Conservation (phyloP, 2,113 vertebrate species). For the Leiothrix lutea region DNA sequence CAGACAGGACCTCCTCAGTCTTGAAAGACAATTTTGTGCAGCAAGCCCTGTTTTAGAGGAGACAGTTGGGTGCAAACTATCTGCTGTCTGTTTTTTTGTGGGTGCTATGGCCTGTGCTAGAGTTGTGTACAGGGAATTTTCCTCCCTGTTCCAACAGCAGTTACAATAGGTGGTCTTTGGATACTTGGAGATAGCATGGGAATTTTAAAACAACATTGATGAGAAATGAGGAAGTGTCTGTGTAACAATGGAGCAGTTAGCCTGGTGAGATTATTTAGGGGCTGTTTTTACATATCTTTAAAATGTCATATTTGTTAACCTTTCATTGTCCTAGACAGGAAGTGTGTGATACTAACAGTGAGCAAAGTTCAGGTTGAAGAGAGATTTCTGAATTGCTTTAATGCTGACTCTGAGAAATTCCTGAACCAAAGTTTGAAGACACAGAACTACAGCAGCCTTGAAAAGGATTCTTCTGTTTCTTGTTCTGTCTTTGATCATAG, state of each 20-base stretch:
- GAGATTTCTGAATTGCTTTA: neutral
- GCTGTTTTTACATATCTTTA: neutral
- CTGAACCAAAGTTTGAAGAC: neutral
- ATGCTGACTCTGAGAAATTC: constrained; percentile 20
- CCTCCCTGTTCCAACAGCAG: neutral
- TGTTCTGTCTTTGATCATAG: neutral
- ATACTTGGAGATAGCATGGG: neutral
- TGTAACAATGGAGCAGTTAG: neutral
- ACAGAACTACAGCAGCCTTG: neutral
- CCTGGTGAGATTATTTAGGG: neutral
- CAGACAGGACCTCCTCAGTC: neutral
- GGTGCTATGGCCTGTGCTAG: neutral
- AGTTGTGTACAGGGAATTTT: neutral
- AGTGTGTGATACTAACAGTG: neutral
- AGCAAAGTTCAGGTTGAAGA: constrained; percentile 24
- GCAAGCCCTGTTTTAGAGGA: neutral
- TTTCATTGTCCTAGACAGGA: constrained; percentile 28
- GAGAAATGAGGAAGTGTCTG: neutral
- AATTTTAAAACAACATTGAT: neutral
- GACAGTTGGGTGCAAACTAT: neutral
- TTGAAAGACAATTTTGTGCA: neutral
- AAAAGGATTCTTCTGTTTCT: neutral
- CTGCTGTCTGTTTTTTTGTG: neutral
- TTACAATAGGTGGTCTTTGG: neutral
- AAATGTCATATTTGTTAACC: neutral